Percentiles rank a stretch among this genome's conserved stretches.
Evolutionary conservation across 2,888 invertebrate genomes (phyloP).

Genomic region (Eudemis profundana): DNA sequence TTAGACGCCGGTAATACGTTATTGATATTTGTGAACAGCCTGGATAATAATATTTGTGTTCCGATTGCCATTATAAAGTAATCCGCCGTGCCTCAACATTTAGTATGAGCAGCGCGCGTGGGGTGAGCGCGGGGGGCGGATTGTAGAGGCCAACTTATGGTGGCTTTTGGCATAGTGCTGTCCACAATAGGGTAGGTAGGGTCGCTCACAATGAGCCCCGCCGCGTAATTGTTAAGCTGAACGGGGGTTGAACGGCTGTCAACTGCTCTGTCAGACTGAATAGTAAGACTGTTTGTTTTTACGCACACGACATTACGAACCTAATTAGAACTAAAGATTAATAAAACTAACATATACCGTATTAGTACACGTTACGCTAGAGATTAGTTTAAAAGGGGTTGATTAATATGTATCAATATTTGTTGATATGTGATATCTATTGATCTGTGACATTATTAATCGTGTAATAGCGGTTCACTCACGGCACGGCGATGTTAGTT

Average conservation of each 20-base stretch:
- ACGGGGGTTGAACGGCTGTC: conserved; percentile 83
- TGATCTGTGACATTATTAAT: conserved; percentile 58
- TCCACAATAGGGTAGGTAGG: conserved; percentile 82
- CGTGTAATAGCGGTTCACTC: conserved; percentile 56
- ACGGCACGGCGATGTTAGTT: conserved; percentile 53
- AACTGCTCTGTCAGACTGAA: conserved; percentile 77
- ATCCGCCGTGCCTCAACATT: conserved; percentile 56
- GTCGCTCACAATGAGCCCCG: conserved; percentile 80
- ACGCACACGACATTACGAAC: conserved; percentile 29
- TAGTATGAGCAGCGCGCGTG: conserved; percentile 44
- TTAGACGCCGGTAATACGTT: conserved; percentile 80
- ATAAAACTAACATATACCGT: not conserved
- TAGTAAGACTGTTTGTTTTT: conserved; percentile 54
- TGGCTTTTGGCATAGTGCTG: conserved; percentile 68
- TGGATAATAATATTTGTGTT: conserved; percentile 84
- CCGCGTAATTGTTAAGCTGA: conserved; percentile 83
- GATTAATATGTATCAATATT: not conserved
- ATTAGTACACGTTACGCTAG: not conserved
- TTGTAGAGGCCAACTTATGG: conserved; percentile 53
- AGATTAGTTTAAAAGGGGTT: not conserved
- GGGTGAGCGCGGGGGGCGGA: conserved; percentile 53
- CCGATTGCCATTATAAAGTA: conserved; percentile 63
- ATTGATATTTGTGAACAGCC: conserved; percentile 84
- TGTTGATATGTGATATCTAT: conserved; percentile 47
- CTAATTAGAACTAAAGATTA: conserved; percentile 34